A percentile compares a stretch with the other conserved stretches of the same genome.
Conservation (phyloP, 2,113 vertebrate species). For the Caretta caretta region DNA sequence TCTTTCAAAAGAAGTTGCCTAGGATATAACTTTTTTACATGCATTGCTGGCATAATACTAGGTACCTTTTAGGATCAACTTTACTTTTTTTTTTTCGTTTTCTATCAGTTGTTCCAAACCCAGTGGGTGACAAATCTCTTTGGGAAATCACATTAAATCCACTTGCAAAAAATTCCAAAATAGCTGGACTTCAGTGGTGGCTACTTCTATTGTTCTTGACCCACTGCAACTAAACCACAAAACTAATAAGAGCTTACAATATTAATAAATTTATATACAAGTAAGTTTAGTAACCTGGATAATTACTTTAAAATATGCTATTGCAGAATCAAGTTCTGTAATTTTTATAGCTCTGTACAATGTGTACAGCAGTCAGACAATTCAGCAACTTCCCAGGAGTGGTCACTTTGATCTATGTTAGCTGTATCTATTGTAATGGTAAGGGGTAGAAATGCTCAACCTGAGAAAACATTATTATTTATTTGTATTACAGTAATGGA, state of each 20-base stretch:
- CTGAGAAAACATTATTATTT: neutral
- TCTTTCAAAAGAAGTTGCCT: neutral
- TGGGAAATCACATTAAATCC: neutral
- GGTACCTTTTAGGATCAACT: neutral
- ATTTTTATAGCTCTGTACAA: neutral
- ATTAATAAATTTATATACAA: neutral
- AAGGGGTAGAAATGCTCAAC: neutral
- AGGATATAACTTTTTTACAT: neutral
- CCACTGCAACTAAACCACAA: neutral
- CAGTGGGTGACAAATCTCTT: neutral
- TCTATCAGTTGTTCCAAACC: neutral
- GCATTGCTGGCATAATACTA: neutral
- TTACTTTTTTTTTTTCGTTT: neutral
- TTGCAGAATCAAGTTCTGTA: neutral
- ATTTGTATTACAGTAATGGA: too few species aligned
- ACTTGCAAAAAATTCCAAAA: neutral
- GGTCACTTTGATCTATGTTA: neutral
- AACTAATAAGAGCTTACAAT: neutral
- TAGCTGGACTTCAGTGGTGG: neutral
- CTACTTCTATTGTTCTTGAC: neutral
- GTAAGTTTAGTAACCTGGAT: neutral
- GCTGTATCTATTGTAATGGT: neutral
- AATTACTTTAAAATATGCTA: neutral
- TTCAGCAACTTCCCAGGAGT: neutral
- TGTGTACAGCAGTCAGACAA: neutral